Percentiles rank a stretch among this genome's conserved stretches.
phyloP scores from a whole-genome alignment of 1,140 invertebrate species.

The Mamestra configurata region DNA sequence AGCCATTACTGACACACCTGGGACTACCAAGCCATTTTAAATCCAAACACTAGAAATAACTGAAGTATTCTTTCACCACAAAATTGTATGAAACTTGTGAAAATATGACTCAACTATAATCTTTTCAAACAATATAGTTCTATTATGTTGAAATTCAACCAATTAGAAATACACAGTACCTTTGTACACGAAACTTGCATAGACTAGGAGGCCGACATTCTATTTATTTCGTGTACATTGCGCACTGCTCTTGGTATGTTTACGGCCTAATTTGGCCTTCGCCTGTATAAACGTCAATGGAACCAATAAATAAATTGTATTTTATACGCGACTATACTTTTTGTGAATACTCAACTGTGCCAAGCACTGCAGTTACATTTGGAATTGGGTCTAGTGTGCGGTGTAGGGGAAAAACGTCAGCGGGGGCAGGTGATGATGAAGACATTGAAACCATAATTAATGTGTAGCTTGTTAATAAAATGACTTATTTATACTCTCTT shows the following conservation, averaged over 20 bases:
- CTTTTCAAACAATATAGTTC: neutral
- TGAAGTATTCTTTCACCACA: neutral
- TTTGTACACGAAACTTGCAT: conserved; percentile 21
- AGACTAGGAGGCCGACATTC: neutral
- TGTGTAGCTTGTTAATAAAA: no score
- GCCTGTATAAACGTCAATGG: conserved; percentile 52
- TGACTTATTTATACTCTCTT: no score
- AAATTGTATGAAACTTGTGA: neutral
- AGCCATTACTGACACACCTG: no score
- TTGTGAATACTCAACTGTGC: conserved; percentile 55
- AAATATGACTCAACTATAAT: conserved; percentile 15
- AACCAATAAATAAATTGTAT: conserved; percentile 62
- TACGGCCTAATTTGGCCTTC: conserved; percentile 47
- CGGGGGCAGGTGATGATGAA: neutral
- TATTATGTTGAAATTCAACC: conserved; percentile 5
- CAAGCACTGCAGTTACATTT: conserved; percentile 59
- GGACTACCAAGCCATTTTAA: neutral
- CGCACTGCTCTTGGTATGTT: conserved; percentile 21
- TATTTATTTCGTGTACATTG: conserved; percentile 34
- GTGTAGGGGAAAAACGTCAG: conserved; percentile 11
- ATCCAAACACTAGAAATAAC: neutral
- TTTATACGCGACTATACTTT: conserved; percentile 56
- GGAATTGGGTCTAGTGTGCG: conserved; percentile 49
- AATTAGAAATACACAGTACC: no score
- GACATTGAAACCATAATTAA: no score